Evolutionary conservation across 2,888 invertebrate genomes (phyloP).

Genomic region (Lithophane ornitopus): DNA sequence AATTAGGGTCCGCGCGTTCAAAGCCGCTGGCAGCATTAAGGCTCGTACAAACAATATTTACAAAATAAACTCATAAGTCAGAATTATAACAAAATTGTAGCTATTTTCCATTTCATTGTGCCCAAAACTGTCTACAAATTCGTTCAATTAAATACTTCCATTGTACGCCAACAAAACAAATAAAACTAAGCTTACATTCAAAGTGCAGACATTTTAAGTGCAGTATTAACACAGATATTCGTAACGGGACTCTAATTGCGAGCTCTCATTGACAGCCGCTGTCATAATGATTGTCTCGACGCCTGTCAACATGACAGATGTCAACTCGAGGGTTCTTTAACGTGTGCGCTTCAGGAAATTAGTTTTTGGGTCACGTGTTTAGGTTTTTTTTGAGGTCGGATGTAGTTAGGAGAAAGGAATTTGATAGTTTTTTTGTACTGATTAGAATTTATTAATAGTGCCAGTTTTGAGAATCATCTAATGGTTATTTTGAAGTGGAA

Average conservation of each 20-base stretch:
- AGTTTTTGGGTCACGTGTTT: slow-evolving; percentile 37
- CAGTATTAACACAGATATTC: slow-evolving; percentile 61
- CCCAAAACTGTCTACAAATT: background rate
- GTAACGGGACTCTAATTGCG: slow-evolving; percentile 69
- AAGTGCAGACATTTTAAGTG: slow-evolving; percentile 50
- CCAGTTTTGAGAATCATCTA: background rate
- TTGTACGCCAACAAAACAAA: slow-evolving; percentile 40
- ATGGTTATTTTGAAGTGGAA: background rate
- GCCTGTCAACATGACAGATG: slow-evolving; percentile 82
- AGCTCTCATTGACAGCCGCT: slow-evolving; percentile 74
- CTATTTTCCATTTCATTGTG: background rate
- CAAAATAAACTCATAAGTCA: background rate
- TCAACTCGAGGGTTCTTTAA: slow-evolving; percentile 71
- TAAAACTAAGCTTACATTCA: slow-evolving; percentile 42
- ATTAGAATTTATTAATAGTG: background rate
- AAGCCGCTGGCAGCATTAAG: no score
- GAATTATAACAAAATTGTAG: background rate
- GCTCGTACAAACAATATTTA: no score
- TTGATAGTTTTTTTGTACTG: background rate
- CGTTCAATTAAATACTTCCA: slow-evolving; percentile 16
- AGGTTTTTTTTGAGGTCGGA: slow-evolving; percentile 6
- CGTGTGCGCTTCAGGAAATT: slow-evolving; percentile 41
- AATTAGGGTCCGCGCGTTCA: no score
- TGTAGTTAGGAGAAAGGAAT: background rate
- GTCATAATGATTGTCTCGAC: slow-evolving; percentile 74